phyloP scores from a whole-genome alignment of 2,888 invertebrate genomes.

The Agrotis segetum region DNA sequence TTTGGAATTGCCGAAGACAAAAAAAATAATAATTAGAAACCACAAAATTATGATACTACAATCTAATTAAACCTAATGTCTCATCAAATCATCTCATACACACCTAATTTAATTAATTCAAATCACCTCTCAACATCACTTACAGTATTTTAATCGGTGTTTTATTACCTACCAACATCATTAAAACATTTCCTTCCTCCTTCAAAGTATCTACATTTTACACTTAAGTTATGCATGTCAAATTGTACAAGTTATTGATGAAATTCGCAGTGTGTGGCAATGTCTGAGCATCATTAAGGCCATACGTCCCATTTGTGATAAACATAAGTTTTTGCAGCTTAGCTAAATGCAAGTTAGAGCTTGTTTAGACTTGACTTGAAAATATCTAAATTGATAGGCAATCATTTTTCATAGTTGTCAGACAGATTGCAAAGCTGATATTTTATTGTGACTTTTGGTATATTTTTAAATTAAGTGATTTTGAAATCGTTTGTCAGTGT shows the following conservation, averaged over 20 bases:
- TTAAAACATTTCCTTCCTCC: constrained; percentile 33
- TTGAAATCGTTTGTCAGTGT: neutral
- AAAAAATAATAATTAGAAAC: too few relatives aligned
- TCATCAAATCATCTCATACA: neutral
- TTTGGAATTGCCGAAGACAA: too few relatives aligned
- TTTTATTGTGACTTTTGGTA: constrained; percentile 15
- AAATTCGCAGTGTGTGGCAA: constrained; percentile 44
- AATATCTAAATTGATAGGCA: constrained; percentile 41
- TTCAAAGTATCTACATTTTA: neutral
- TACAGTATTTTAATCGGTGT: neutral
- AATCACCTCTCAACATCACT: constrained; percentile 7
- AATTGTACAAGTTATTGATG: constrained; percentile 24
- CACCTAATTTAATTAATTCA: neutral
- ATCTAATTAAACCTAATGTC: too few relatives aligned
- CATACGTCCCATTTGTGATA: constrained; percentile 42
- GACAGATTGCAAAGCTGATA: constrained; percentile 28
- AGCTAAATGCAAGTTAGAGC: constrained; percentile 36
- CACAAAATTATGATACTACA: too few relatives aligned
- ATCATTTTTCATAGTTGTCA: constrained; percentile 29
- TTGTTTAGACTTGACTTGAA: constrained; percentile 31
- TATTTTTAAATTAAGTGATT: neutral
- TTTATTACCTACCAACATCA: constrained; percentile 1
- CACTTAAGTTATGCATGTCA: constrained; percentile 17
- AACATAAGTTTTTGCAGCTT: constrained; percentile 39
- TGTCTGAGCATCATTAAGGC: constrained; percentile 53